Base-by-base conservation (phyloP, 2,888 invertebrate species). In the Coelopa pilipes region DNA sequence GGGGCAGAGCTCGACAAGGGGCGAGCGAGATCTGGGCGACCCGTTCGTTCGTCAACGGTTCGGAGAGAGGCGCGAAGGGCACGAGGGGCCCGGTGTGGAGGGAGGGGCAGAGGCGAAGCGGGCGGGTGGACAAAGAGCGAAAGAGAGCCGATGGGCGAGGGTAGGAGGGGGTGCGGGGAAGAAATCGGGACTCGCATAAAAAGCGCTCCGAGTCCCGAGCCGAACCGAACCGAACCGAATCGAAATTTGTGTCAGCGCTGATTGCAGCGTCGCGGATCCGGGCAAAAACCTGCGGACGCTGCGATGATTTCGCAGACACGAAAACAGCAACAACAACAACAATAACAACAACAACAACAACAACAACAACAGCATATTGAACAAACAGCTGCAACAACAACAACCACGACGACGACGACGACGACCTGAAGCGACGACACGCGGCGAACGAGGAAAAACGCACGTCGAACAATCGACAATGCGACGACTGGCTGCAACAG, bases 241-340 rank as follows among this genome's bases (percentile, higher is more conserved):
- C 34, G 50, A 53, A 67, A 50, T 53, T 53, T 53, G 45, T 53
- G 67, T 53, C 50, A 15, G 21, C 59, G 49, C 11, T 49, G 70
- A 59, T 60, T 60, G 70, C 15, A 34, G 46, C 19, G 24, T n/a
- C 55, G 19, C 21, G 34, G 7, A 34, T 34, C 34, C 21, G 21
- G 4, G 19, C 19, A 19, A 2, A 59, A 15, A 59, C 21, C 57
- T 21, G 57, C 21, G 57, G 57, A 59, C 57, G 21, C 17, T 59
- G 34, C 34, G 34, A 34, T 34, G 34, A 34, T 34, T 34, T 59
- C 24, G 1, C 19, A 59, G 13, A 21, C 57, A 17, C 2, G 24
- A n/a, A n/a, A n/a, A n/a, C n/a, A n/a, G n/a, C n/a, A n/a, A n/a
- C 9, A 59, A 59, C n/a, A 21, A 59, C 21, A 59, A 59, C 19